Base-by-base conservation (phyloP, 2,888 invertebrate species). In the Drosophila neotestacea region DNA sequence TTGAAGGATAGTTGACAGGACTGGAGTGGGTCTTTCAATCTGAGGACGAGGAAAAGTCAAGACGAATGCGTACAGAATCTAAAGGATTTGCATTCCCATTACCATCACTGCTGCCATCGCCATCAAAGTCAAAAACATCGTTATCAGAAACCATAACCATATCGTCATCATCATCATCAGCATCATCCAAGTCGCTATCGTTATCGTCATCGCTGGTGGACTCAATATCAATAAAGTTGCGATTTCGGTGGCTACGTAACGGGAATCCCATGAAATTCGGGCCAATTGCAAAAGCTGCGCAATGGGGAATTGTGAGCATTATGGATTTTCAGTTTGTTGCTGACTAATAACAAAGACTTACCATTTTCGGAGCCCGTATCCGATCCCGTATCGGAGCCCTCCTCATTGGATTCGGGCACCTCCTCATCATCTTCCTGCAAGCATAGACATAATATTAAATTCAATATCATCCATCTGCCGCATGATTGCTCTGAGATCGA, bases 361-460 rank as follows among this genome's bases (percentile, higher is more conserved):
- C 91, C 87, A 77, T 88, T 89, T 63, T 88, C 91, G 51, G 91
- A 91, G 81, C 91, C 92, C 71, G 90, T 90, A 60, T 92, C 93
- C 34, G 92, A 91, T 28, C 90, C 91, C 88, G 91, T 90, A 46
- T 92, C 93, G 46, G 92, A 91, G 64, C 90, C 91, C 88, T 95
- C 95, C 84, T 95, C 95, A 77, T 90, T 89, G 76, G 89, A 81
- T 67, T 70, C 94, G 60, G 94, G 94, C 93, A 88, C 94, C 91
- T 95, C 94, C 58, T 95, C 95, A 76, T 95, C 95, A 79, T 95
- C 95, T 82, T 95, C 94, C 90, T 93, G 91, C 79, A 92, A 92
- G 82, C 86, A 88, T 83, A 89, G 85, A 91, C 77, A 84, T 75
- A 79, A 85, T 78, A 88, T 89, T 91, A 81, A 76, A 79, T 85